Conservation (phyloP, 2,797 vertebrate genomes). For the Erpetoichthys calabaricus region DNA sequence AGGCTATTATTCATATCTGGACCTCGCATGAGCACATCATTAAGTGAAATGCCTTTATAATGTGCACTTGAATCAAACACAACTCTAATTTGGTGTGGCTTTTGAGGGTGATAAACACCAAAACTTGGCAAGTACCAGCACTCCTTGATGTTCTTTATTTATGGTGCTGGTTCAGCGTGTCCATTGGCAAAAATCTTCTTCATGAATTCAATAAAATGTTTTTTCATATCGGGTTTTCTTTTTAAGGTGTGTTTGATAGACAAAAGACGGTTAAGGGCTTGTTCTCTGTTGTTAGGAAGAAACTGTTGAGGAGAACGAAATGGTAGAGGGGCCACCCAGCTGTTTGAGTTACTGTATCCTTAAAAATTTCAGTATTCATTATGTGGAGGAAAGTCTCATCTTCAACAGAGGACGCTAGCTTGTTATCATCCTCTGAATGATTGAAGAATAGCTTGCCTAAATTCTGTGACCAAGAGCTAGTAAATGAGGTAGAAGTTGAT, state of each 20-base stretch:
- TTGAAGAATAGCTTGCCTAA: too few species aligned
- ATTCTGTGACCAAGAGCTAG: too few species aligned
- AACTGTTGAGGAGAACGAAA: background rate
- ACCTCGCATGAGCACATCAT: conserved; percentile 3
- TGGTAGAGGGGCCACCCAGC: background rate
- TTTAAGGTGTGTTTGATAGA: background rate
- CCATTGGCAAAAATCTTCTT: conserved; percentile 4
- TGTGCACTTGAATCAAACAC: conserved; percentile 1
- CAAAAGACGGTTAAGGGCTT: background rate
- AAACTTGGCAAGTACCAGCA: conserved; percentile 4
- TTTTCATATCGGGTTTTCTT: background rate
- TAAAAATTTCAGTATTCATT: conserved; percentile 1
- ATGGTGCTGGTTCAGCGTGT: conserved; percentile 3
- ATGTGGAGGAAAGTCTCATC: background rate
- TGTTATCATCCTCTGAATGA: conserved; percentile 1
- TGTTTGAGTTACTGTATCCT: background rate
- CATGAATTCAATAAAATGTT: too few species aligned
- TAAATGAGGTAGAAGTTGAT: background rate
- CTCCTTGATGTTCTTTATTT: conserved; percentile 6
- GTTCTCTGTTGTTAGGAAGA: background rate
- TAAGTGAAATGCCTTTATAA: conserved; percentile 2
- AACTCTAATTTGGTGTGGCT: background rate
- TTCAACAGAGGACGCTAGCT: background rate
- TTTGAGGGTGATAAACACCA: background rate
- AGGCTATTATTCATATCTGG: conserved; percentile 11